These are phyloP conservation scores for Mustela erminea DNA, from an alignment of 2,797 vertebrate species.

Conservation along the genomic window DNA sequence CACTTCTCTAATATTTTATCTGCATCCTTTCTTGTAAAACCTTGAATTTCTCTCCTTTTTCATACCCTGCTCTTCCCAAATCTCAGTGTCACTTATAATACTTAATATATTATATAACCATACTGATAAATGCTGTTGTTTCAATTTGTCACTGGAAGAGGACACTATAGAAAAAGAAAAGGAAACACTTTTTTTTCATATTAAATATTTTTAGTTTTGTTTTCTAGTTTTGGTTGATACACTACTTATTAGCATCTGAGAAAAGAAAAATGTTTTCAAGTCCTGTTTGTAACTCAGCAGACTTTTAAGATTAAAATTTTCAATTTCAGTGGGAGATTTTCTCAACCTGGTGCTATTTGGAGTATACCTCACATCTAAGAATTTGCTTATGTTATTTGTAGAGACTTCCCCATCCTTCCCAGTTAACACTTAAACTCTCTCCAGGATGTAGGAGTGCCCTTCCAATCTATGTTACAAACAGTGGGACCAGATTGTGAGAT, in stretches of 20 bases:
- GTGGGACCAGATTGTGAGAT: not conserved
- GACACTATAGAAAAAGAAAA: not conserved
- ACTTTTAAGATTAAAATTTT: slow-evolving; percentile 23
- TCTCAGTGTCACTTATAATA: not conserved
- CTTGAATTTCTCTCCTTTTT: not conserved
- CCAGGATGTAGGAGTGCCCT: not conserved
- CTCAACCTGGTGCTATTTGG: not conserved
- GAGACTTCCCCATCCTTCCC: not conserved
- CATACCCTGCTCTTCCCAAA: not conserved
- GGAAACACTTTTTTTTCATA: not conserved
- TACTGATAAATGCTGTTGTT: not conserved
- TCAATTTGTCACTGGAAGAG: slow-evolving; percentile 18
- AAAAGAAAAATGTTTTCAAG: not conserved
- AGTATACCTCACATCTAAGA: not conserved
- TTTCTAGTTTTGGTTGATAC: slow-evolving; percentile 31
- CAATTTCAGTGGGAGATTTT: slow-evolving; percentile 12
- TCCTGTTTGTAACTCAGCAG: not conserved
- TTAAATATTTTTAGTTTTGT: not conserved
- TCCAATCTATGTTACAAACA: not conserved
- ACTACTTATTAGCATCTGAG: not conserved
- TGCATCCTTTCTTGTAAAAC: not conserved
- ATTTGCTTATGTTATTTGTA: slow-evolving; percentile 4
- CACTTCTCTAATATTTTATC: slow-evolving; percentile 38
- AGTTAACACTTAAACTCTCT: not conserved
- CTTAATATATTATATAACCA: not conserved